These are phyloP conservation scores for Sebastes minor DNA, from an alignment of 2,797 vertebrate species.

Conservation along the genomic window DNA sequence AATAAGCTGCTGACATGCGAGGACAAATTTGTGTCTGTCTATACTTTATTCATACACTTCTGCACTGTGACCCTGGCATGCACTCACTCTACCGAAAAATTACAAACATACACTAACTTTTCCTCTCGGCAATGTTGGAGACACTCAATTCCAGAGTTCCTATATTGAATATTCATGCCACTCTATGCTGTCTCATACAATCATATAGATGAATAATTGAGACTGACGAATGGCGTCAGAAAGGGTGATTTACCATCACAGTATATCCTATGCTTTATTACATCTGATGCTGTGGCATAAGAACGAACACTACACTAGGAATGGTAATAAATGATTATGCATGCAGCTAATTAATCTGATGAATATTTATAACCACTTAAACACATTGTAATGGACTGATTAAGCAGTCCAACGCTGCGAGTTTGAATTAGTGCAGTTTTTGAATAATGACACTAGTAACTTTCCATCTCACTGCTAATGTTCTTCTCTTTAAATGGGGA, in stretches of 20 bases:
- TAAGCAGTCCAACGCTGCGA: slow-evolving; percentile 80
- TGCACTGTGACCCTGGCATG: slow-evolving; percentile 9
- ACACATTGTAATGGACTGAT: slow-evolving; percentile 86
- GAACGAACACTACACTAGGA: slow-evolving; percentile 72
- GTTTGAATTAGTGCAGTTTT: slow-evolving; percentile 84
- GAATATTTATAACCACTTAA: slow-evolving; percentile 86
- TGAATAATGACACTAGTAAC: slow-evolving; percentile 85
- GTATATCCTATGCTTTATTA: slow-evolving; percentile 80
- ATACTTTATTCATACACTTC: neutral
- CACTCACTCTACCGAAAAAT: slow-evolving; percentile 7
- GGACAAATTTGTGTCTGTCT: neutral
- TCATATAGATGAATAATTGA: slow-evolving; percentile 77
- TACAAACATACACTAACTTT: slow-evolving; percentile 54
- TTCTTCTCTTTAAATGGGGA: slow-evolving; percentile 78
- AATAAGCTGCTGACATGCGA: neutral
- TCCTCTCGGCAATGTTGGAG: slow-evolving; percentile 39
- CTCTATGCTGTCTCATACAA: slow-evolving; percentile 64
- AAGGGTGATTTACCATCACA: slow-evolving; percentile 75
- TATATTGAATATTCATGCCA: slow-evolving; percentile 71
- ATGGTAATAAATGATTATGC: slow-evolving; percentile 84
- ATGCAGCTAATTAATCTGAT: slow-evolving; percentile 84
- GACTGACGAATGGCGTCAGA: slow-evolving; percentile 70
- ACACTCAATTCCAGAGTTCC: slow-evolving; percentile 44
- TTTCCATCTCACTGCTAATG: slow-evolving; percentile 83
- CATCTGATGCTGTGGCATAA: slow-evolving; percentile 73